phyloP scores from a whole-genome alignment of 2,797 vertebrate species.

The Sebastiscus albofasciatus region DNA sequence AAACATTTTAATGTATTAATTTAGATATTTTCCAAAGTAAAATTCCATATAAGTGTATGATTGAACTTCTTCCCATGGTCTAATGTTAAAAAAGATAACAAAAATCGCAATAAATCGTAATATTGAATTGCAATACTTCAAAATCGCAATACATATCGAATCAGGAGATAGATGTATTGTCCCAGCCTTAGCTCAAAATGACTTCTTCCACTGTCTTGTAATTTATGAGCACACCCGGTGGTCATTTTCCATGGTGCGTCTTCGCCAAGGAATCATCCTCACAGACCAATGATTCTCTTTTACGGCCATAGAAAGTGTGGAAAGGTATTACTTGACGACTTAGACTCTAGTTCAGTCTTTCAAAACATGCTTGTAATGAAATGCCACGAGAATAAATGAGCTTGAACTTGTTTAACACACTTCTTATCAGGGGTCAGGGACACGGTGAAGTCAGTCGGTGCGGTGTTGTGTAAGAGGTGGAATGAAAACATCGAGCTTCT shows the following conservation, averaged over 20 bases:
- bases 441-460: slow-evolving; percentile 6
- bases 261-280: slow-evolving; percentile 18
- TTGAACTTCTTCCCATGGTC: too few relatives aligned
- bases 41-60: too few relatives aligned
- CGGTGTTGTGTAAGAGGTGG: background rate
- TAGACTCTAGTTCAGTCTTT: background rate
- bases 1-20: too few relatives aligned
- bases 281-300: background rate
- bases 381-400: slow-evolving; percentile 1
- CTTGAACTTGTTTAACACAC: slow-evolving; percentile 2
- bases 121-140: too few relatives aligned
- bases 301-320: background rate
- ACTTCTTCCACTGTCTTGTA: slow-evolving; percentile 24
- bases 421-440: background rate
- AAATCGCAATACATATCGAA: too few relatives aligned
- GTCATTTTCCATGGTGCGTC: slow-evolving; percentile 5
- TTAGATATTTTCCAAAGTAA: too few relatives aligned
- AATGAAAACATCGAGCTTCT: slow-evolving; percentile 19
- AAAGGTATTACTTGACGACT: background rate
- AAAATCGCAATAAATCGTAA: too few relatives aligned
- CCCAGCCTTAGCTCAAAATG: background rate
- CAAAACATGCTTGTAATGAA: slow-evolving; percentile 1
- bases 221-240: background rate
- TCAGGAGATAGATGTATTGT: too few relatives aligned
- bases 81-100: too few relatives aligned